Percentiles rank a stretch among this genome's conserved stretches.
Evolutionary conservation across 2,797 vertebrate species (phyloP).

Genomic region (Enteromius viviparus): DNA sequence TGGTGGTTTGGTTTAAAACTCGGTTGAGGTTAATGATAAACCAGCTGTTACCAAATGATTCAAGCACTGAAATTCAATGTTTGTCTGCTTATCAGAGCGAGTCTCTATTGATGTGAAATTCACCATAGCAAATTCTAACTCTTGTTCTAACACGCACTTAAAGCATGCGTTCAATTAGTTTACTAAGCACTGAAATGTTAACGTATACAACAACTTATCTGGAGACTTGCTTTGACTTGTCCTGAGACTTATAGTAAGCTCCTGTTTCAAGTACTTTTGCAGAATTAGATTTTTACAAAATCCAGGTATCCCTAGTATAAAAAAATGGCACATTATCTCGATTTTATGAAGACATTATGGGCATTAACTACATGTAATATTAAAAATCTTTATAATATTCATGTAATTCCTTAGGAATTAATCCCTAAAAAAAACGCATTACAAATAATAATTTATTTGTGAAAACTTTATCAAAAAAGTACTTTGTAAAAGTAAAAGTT

Average conservation of each 20-base stretch:
- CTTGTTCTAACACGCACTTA: slow-evolving; percentile 23
- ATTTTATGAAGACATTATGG: neutral
- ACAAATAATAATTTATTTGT: no score
- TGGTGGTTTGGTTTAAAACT: slow-evolving; percentile 7
- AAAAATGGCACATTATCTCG: neutral
- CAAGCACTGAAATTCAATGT: neutral
- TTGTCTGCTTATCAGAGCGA: neutral
- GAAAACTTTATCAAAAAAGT: no score
- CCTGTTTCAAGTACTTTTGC: neutral
- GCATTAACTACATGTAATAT: neutral
- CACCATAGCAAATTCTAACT: neutral
- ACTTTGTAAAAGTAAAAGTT: no score
- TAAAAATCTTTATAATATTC: no score
- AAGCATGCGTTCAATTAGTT: neutral
- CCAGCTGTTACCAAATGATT: neutral
- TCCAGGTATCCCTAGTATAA: neutral
- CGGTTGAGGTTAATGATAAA: neutral
- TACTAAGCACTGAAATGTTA: neutral
- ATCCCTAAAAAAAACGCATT: no score
- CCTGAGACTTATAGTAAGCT: neutral
- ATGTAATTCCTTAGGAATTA: no score
- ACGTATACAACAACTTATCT: neutral
- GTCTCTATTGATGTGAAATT: neutral
- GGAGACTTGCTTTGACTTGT: neutral
- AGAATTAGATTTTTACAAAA: neutral